Evolutionary conservation across 2,888 invertebrate species (phyloP).

Genomic region (Spilarctia lutea): DNA sequence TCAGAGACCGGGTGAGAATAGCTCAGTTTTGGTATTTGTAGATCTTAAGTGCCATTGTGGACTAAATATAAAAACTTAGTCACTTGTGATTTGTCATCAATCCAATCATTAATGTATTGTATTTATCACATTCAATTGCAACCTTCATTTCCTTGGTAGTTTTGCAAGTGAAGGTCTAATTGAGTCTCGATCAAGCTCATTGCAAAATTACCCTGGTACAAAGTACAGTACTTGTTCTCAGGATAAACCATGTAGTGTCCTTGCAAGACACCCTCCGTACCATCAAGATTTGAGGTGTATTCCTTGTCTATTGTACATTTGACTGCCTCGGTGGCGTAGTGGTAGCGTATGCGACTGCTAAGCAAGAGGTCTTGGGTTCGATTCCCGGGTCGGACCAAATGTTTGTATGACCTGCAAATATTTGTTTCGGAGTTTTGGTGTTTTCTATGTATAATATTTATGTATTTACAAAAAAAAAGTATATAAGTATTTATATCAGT

Average conservation of each 20-base stretch:
- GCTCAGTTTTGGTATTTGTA: conserved; percentile 63
- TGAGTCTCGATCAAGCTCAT: background rate
- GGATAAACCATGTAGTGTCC: background rate
- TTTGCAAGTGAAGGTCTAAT: background rate
- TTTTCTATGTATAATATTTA: too few species aligned
- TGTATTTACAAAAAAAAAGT: too few species aligned
- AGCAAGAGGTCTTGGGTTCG: too few species aligned
- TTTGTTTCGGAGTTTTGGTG: too few species aligned
- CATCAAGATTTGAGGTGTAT: background rate
- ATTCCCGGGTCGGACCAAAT: too few species aligned
- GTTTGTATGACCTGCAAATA: too few species aligned
- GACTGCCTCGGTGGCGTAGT: too few species aligned
- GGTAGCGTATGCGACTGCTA: too few species aligned
- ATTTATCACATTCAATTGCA: conserved; percentile 21
- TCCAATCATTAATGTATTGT: conserved; percentile 26
- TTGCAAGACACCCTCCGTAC: background rate
- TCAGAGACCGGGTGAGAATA: conserved; percentile 61
- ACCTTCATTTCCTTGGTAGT: conserved; percentile 13
- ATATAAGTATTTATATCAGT: too few species aligned
- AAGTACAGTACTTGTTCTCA: too few species aligned
- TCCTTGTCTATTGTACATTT: background rate
- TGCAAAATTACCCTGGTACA: too few species aligned
- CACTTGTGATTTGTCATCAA: conserved; percentile 40
- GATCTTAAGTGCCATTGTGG: conserved; percentile 59
- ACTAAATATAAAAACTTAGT: conserved; percentile 62